Evolutionary conservation across 1,140 invertebrate species (phyloP), one percentile per base, ranked within the genome.

Genomic region (Stegodyphus dumicola): DNA sequence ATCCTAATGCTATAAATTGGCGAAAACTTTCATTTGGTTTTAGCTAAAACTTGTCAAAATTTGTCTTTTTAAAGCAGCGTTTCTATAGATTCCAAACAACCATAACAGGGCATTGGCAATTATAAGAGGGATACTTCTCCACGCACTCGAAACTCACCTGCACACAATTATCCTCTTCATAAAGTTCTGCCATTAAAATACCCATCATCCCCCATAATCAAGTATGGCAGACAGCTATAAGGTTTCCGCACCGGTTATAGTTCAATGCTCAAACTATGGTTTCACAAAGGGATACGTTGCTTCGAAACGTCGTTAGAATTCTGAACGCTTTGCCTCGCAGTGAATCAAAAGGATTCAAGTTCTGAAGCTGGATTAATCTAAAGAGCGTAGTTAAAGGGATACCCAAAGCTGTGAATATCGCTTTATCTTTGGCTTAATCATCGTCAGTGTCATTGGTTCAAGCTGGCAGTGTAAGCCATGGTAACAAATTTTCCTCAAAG

Each of bases 341-440:
- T 67, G 77, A 79, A 79, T 79, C 66, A 79, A 79, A 70, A 69
- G 77, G 65, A 79, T 53, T 70, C 65, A 54, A 74, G 7, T 9
- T 52, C 15, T 17, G 17, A 69, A 49, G 66, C 77, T 54, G 77
- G 77, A 79, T 79, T 79, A 79, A n/a, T 48, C 65, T 56, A 66
- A 79, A 69, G 52, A 79, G 77, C 10, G 52, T 11, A 79, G 77
- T 79, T 79, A 79, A 77, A 79, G 77, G n/a, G 65, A 79, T 69
- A n/a, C 52, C 52, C 6, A 10, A 51, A 54, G 66, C 51, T 69
- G 66, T 69, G 33, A 79, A 52, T 79, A 79, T 70, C 65, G 66
- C 77, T 79, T 79, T 70, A 77, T 77, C 76, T 67, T 66, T 77
- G 76, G 60, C 64, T 77, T 77, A 65, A 77, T 77, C 76, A 66